A percentile compares a stretch with the other conserved stretches of the same genome.
phyloP scores from a whole-genome alignment of 2,797 vertebrate genomes.

The Chiloscyllium punctatum region DNA sequence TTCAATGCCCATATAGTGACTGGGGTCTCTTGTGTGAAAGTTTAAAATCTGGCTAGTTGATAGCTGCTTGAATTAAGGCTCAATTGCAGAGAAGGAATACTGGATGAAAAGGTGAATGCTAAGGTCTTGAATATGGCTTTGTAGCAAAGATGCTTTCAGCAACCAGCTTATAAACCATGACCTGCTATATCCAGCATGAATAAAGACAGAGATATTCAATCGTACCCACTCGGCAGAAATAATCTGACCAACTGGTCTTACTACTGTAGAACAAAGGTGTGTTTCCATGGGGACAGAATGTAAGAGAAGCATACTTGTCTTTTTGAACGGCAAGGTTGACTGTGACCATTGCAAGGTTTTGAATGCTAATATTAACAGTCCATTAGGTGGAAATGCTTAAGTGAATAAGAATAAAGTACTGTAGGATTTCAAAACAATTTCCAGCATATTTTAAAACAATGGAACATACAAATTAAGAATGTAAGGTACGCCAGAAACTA shows the following conservation, averaged over 20 bases:
- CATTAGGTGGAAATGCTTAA: neutral
- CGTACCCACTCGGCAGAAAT: neutral
- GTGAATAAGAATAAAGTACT: neutral
- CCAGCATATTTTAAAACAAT: neutral
- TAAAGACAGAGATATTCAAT: neutral
- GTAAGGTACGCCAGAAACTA: neutral
- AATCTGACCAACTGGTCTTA: neutral
- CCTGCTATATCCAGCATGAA: neutral
- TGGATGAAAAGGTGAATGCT: neutral
- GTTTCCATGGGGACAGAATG: slow-evolving; percentile 10
- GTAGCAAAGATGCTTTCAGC: neutral
- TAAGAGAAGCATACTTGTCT: neutral
- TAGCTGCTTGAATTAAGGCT: neutral
- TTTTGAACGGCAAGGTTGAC: neutral
- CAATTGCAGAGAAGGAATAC: neutral
- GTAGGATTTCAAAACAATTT: neutral
- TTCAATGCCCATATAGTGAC: neutral
- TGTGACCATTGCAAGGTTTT: neutral
- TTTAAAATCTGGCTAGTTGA: neutral
- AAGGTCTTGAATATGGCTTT: neutral
- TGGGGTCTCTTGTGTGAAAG: neutral
- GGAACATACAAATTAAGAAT: neutral
- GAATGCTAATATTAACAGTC: neutral
- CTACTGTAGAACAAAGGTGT: neutral
- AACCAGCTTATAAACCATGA: neutral